phyloP scores from a whole-genome alignment of 2,888 invertebrate species.

The Troides helena region DNA sequence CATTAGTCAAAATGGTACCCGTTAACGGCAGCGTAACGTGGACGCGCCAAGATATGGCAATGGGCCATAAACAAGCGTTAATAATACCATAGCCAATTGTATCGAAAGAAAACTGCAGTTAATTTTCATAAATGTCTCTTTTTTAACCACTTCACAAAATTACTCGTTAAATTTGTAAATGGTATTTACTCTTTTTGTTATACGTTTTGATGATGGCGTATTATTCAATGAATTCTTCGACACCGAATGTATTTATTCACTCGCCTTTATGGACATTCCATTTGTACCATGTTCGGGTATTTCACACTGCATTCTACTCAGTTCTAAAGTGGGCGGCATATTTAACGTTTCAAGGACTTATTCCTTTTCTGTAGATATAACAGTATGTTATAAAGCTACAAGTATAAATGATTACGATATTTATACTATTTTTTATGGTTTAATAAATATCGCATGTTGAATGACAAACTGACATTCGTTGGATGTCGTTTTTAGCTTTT shows the following conservation, averaged over 20 bases:
- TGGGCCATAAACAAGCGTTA: constrained; percentile 7
- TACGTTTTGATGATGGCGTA: not conserved
- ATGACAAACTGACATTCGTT: too few species aligned
- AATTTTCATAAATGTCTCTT: constrained; percentile 20
- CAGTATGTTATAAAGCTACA: not conserved
- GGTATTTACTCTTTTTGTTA: constrained; percentile 22
- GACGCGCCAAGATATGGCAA: constrained; percentile 31
- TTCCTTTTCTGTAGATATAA: not conserved
- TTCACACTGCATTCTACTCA: not conserved
- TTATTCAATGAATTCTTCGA: constrained; percentile 24
- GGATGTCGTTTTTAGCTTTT: too few species aligned
- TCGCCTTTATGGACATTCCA: not conserved
- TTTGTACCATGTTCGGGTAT: not conserved
- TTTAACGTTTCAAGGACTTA: too few species aligned
- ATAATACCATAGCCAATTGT: constrained; percentile 12
- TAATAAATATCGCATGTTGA: too few species aligned
- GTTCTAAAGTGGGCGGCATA: not conserved
- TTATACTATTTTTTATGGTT: too few species aligned
- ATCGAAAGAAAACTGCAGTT: constrained; percentile 8
- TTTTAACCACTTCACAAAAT: constrained; percentile 22
- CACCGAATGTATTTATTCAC: not conserved
- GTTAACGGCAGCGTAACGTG: constrained; percentile 31
- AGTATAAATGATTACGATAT: not conserved
- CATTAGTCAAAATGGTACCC: constrained; percentile 55
- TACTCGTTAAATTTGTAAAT: constrained; percentile 23